Conservation (phyloP, 2,888 invertebrate species). For the Crossocerus cetratus region DNA sequence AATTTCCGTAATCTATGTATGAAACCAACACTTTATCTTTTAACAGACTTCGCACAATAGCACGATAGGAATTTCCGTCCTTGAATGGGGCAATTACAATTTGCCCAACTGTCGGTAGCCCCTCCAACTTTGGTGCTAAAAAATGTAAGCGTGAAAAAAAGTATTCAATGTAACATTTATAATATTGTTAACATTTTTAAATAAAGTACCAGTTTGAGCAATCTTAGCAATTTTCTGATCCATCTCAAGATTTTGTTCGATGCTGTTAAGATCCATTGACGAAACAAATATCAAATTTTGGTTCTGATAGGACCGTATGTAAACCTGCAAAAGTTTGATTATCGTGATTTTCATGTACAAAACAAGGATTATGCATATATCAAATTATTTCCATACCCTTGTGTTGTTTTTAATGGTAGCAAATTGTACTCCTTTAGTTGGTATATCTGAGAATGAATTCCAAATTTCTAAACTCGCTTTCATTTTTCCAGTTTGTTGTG, state of each 20-base stretch:
- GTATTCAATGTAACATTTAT: neutral
- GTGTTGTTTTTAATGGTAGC: conserved; percentile 58
- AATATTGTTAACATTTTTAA: conserved; percentile 1
- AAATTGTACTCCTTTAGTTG: conserved; percentile 46
- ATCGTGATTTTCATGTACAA: no score
- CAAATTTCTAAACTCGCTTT: conserved; percentile 58
- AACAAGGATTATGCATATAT: no score
- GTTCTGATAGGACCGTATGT: conserved; percentile 56
- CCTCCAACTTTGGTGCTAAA: conserved; percentile 56
- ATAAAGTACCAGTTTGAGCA: conserved; percentile 58
- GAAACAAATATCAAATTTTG: conserved; percentile 61
- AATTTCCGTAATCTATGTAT: conserved; percentile 74
- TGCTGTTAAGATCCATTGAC: conserved; percentile 49
- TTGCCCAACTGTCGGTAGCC: conserved; percentile 62
- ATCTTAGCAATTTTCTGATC: conserved; percentile 65
- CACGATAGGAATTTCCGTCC: conserved; percentile 71
- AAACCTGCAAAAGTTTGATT: conserved; percentile 55
- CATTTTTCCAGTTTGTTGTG: neutral
- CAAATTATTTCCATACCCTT: conserved; percentile 47
- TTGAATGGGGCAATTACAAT: conserved; percentile 67
- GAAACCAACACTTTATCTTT: conserved; percentile 54
- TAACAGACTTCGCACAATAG: conserved; percentile 61
- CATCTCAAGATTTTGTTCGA: conserved; percentile 51
- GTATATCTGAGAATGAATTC: conserved; percentile 59
- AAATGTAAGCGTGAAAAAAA: neutral